These are phyloP conservation scores for Motacilla alba DNA, from an alignment of 2,113 vertebrate species.

Conservation along the genomic window DNA sequence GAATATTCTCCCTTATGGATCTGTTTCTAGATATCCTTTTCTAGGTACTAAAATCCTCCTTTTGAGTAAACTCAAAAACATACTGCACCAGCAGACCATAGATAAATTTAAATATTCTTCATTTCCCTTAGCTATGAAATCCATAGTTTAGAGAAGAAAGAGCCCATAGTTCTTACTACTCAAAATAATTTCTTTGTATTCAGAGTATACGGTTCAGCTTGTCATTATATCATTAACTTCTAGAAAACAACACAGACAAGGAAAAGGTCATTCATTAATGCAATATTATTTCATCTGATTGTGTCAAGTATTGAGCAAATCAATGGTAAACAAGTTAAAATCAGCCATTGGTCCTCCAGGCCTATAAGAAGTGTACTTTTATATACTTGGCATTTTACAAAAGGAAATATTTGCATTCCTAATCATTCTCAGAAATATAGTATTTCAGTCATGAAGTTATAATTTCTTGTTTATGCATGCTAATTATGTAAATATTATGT, in stretches of 20 bases:
- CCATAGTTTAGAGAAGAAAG: neutral
- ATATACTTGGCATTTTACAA: neutral
- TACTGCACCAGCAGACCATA: neutral
- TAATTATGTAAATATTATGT: conserved; percentile 53
- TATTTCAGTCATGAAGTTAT: neutral
- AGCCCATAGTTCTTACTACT: neutral
- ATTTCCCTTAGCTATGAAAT: too few relatives aligned
- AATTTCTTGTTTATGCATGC: neutral
- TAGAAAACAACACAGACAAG: neutral
- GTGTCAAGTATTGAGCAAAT: neutral
- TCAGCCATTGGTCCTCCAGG: neutral
- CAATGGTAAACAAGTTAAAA: neutral
- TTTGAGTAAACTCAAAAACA: neutral
- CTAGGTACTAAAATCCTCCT: neutral
- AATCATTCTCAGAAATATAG: neutral
- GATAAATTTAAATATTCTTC: neutral
- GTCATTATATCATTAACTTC: neutral
- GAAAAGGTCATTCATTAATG: neutral
- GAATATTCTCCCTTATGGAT: neutral
- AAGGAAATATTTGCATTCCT: neutral
- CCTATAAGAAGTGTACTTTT: neutral
- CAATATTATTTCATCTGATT: neutral
- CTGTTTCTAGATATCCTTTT: neutral
- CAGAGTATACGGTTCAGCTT: neutral
- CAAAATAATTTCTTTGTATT: neutral